Evolutionary conservation across 2,888 invertebrate genomes (phyloP), one percentile per base, ranked within the genome.

Genomic region (Tipula unca): DNA sequence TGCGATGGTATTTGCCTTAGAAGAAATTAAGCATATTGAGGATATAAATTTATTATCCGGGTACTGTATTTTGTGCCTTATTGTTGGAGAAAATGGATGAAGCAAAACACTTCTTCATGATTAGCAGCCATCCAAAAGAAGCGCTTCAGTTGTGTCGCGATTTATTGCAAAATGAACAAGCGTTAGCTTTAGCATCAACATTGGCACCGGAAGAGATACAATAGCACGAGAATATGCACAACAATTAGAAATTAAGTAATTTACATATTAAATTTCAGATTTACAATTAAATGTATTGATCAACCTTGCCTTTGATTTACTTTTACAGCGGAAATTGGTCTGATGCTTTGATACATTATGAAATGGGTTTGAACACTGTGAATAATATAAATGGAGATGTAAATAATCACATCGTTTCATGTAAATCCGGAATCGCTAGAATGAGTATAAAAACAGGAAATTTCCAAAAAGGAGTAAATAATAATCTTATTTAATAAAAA

Each of bases 141-240:
- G 92, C 96, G 0, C 91, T 97, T 48, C 94, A 97, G 91, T 94
- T 99, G 93, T 93, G 98, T 87, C 93, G 97, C 86, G 98, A 99
- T 91, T 92, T 99, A 39, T 93, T 98, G 87, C 97, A 98, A 88
- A 99, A 99, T 99, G 97, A 98, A 88, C 94, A 96, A 88, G 99
- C 99, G 0, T 91, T 98, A 87, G 93, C 94, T 86, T 91, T 99
- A 86, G 99, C 99, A 0, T 94, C 94, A 88, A 94, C 94, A 88
- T 92, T 97, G 87, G 96, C 97, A 36, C 96, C 97, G 0, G 94
- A 94, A 35, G 95, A 96, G 89, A 95, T 98, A 95, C 93, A 88
- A 96, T 99, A 88, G 96, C 97, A 0, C 93, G 95, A 86, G 97
- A 98, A 90, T 97, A 98, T 89, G 99, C 99, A 0, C 96, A 97